phyloP scores from a whole-genome alignment of 2,888 invertebrate species.

The Kuschelorhynchus macadamiae region DNA sequence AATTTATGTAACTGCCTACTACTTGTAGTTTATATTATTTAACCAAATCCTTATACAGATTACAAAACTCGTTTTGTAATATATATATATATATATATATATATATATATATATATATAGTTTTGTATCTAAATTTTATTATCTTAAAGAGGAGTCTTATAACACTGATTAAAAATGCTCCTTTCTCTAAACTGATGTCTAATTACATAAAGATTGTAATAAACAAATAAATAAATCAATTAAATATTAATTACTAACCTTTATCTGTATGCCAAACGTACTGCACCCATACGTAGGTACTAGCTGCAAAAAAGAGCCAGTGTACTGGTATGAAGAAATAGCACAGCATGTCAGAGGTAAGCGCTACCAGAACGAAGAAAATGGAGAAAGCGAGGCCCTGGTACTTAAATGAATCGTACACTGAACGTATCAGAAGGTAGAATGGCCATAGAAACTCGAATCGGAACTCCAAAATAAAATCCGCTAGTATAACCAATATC shows the following conservation, averaged over 20 bases:
- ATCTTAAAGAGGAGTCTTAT: too few relatives aligned
- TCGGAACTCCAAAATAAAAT: conserved; percentile 97
- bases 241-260: conserved; percentile 50
- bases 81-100: too few relatives aligned
- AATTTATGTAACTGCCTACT: too few relatives aligned
- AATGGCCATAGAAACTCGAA: conserved; percentile 99
- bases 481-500: conserved; percentile 94
- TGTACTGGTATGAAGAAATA: conserved; percentile 99
- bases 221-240: too few relatives aligned
- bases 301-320: conserved; percentile 97
- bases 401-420: conserved; percentile 97
- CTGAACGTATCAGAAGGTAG: conserved; percentile 95
- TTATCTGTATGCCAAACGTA: conserved; percentile 98
- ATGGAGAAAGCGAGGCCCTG: conserved; percentile 95
- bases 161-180: too few relatives aligned
- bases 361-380: conserved; percentile 97
- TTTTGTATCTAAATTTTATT: too few relatives aligned
- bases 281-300: conserved; percentile 99
- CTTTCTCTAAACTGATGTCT: too few relatives aligned
- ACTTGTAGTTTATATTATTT: too few relatives aligned
- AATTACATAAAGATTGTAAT: too few relatives aligned
- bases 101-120: too few relatives aligned
- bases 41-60: too few relatives aligned
- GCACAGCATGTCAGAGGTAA: conserved; percentile 98
- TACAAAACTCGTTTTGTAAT: too few relatives aligned